A percentile compares a stretch with the other conserved stretches of the same genome.
Evolutionary conservation across 1,140 invertebrate genomes (phyloP).

Genomic region (Paracyclopina nana): DNA sequence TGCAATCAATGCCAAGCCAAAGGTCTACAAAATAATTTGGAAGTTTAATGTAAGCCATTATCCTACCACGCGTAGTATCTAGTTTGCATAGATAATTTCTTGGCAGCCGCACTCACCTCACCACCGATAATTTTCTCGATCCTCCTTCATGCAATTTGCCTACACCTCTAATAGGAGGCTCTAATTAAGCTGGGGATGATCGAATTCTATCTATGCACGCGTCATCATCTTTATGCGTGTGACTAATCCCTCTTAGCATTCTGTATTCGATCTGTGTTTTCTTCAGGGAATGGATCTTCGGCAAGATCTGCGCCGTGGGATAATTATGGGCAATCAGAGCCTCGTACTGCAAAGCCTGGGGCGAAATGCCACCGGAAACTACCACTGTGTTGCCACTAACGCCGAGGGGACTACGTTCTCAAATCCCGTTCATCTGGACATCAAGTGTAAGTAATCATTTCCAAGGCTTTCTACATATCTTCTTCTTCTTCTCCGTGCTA

Average conservation of each 20-base stretch:
- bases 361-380: conserved; percentile 56
- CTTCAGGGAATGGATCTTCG: conserved; percentile 51
- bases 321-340: conserved; percentile 58
- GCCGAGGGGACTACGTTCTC: conserved; percentile 68
- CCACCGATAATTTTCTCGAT: no score
- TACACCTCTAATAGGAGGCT: no score
- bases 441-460: conserved; percentile 65
- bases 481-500: no score
- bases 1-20: conserved; percentile 19
- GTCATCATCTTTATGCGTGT: no score
- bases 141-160: no score
- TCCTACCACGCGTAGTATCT: no score
- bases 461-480: no score
- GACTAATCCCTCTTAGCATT: neutral
- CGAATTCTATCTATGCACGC: no score
- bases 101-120: no score
- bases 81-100: no score
- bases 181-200: no score
- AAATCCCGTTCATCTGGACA: conserved; percentile 50
- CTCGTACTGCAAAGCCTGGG: conserved; percentile 54
- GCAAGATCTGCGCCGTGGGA: conserved; percentile 51
- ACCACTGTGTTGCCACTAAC: conserved; percentile 65
- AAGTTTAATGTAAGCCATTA: conserved; percentile 21
- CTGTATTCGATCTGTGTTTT: conserved; percentile 13
- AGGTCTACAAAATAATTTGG: conserved; percentile 19